Conservation (phyloP, 2,113 vertebrate species). For the Ptychochromis oligacanthus region DNA sequence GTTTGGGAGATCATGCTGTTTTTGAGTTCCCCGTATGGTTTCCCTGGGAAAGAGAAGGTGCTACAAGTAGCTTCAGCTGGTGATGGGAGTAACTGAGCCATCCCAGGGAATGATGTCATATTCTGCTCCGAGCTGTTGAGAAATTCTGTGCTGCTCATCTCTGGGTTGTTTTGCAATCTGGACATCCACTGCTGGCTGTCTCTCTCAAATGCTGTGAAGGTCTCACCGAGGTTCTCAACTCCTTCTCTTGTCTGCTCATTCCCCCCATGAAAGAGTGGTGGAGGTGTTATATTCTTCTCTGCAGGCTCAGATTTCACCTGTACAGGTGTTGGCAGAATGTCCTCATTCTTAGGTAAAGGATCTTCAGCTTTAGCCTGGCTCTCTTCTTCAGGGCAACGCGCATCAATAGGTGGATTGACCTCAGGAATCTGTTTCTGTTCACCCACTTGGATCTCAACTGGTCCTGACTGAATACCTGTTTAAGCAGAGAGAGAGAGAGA, state of each 20-base stretch:
- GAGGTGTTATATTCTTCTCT: constrained; percentile 40
- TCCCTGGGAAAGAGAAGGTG: constrained; percentile 46
- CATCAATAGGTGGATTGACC: background rate
- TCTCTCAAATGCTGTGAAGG: constrained; percentile 2
- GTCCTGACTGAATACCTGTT: constrained; percentile 42
- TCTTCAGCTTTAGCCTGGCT: background rate
- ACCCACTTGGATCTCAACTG: background rate
- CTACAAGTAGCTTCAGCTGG: constrained; percentile 47
- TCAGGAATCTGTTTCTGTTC: constrained; percentile 19
- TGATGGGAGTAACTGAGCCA: constrained; percentile 17
- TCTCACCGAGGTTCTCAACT: constrained; percentile 1
- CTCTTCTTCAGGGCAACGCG: background rate
- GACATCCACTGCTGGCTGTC: constrained; percentile 48
- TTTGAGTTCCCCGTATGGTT: constrained; percentile 36
- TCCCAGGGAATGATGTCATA: constrained; percentile 9
- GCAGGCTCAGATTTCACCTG: constrained; percentile 67
- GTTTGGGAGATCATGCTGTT: constrained; percentile 27
- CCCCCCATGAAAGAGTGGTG: constrained; percentile 1
- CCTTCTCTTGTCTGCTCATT: constrained; percentile 1
- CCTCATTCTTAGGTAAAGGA: background rate
- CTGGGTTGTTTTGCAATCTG: constrained; percentile 34
- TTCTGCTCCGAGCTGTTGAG: constrained; percentile 17
- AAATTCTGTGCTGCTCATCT: constrained; percentile 23
- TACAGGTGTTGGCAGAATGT: background rate
- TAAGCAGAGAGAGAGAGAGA: background rate